phyloP scores from a whole-genome alignment of 2,113 vertebrate species.

The Clarias gariepinus region DNA sequence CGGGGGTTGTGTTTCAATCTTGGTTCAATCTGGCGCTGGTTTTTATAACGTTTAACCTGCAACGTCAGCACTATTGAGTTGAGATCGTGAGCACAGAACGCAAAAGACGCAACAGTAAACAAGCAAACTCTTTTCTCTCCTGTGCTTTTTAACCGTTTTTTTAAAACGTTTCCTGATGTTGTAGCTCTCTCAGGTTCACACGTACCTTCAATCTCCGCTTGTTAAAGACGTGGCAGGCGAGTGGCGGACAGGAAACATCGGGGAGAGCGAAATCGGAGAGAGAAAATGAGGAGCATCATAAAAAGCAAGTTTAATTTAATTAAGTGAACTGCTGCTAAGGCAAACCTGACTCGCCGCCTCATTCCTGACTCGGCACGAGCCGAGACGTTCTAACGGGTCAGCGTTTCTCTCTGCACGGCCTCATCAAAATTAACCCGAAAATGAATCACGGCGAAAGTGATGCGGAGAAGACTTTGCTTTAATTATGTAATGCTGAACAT shows the following conservation, averaged over 20 bases:
- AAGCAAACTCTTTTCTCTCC: not conserved
- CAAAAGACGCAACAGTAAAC: not conserved
- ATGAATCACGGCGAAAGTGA: not conserved
- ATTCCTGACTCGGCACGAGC: not conserved
- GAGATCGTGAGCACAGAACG: not conserved
- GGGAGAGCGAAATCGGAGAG: too few relatives aligned
- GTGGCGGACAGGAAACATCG: not conserved
- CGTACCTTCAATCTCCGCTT: not conserved
- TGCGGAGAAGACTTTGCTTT: not conserved
- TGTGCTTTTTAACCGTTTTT: not conserved
- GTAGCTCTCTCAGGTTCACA: not conserved
- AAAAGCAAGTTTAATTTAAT: not conserved
- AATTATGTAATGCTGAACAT: not conserved
- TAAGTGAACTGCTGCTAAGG: not conserved
- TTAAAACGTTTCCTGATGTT: too few relatives aligned
- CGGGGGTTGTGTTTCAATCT: not conserved
- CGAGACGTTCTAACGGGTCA: not conserved
- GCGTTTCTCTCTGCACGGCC: not conserved
- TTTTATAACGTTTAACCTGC: not conserved
- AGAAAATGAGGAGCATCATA: not conserved
- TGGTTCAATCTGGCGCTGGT: not conserved
- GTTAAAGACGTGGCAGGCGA: not conserved
- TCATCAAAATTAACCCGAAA: not conserved
- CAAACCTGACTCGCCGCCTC: not conserved
- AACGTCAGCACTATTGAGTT: not conserved